Conservation (phyloP, 2,113 vertebrate species). For the Camelus dromedarius region DNA sequence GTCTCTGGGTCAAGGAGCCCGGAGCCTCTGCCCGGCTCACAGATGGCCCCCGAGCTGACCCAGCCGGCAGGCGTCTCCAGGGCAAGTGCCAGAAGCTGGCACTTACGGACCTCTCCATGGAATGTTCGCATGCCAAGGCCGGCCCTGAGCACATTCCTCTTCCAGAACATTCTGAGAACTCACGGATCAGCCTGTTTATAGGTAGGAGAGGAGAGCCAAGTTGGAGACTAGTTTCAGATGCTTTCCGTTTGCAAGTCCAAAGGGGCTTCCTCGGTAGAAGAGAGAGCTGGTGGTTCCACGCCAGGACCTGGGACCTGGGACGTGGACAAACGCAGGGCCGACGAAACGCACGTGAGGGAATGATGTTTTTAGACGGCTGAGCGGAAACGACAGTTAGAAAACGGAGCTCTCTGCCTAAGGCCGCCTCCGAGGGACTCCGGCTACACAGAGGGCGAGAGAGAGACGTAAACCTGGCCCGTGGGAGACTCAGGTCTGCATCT, state of each 20-base stretch:
- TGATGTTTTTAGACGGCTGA: too few species aligned
- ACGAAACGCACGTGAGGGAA: accelerated
- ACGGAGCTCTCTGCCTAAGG: accelerated
- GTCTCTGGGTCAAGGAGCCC: background rate
- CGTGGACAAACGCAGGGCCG: background rate
- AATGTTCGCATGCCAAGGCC: conserved; percentile 30
- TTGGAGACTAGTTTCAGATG: conserved; percentile 82
- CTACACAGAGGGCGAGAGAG: accelerated
- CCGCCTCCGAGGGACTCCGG: accelerated
- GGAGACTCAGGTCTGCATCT: background rate
- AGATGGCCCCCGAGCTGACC: background rate
- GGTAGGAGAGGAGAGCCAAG: conserved; percentile 75
- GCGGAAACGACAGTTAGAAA: background rate
- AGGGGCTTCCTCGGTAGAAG: conserved; percentile 74
- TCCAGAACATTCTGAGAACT: conserved; percentile 83
- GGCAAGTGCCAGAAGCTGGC: background rate
- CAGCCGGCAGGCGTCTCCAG: background rate
- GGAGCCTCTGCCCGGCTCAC: background rate
- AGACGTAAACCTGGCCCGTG: accelerated
- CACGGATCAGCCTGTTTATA: conserved; percentile 83
- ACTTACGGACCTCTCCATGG: conserved; percentile 34
- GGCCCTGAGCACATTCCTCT: conserved; percentile 75
- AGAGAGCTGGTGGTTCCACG: conserved; percentile 62
- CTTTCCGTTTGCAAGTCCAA: conserved; percentile 78
- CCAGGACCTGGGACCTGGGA: conserved; percentile 21